These are phyloP conservation scores for Pyrocoelia pectoralis DNA, from an alignment of 2,888 invertebrate species.

Conservation along the genomic window DNA sequence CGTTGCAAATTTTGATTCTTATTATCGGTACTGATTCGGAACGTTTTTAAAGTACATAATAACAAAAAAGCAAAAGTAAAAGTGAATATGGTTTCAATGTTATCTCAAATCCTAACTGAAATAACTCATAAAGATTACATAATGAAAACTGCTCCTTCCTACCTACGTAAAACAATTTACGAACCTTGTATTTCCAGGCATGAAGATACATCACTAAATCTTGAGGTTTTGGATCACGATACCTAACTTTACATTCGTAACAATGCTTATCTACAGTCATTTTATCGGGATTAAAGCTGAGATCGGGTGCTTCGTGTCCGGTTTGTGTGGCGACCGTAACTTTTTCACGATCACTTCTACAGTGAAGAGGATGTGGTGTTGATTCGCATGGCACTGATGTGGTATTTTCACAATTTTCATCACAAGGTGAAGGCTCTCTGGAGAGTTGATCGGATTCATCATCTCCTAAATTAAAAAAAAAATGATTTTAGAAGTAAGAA, in stretches of 20 bases:
- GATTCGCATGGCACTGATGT: conserved; percentile 54
- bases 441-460: conserved; percentile 72
- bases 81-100: too few species aligned
- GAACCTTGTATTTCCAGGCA: conserved; percentile 91
- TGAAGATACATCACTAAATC: conserved; percentile 97
- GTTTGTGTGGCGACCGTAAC: conserved; percentile 89
- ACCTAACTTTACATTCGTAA: conserved; percentile 91
- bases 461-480: conserved; percentile 61
- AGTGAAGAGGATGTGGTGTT: conserved; percentile 54
- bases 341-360: conserved; percentile 58
- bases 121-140: too few species aligned
- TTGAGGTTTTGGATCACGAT: conserved; percentile 89
- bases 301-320: conserved; percentile 78
- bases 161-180: neutral
- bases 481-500: neutral
- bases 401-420: conserved; percentile 62
- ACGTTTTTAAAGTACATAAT: too few species aligned
- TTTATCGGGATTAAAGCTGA: conserved; percentile 72
- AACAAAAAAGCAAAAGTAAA: too few species aligned
- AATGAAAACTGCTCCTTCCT: neutral
- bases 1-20: too few species aligned
- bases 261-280: conserved; percentile 86
- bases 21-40: too few species aligned
- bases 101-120: too few species aligned
- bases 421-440: conserved; percentile 75